Evolutionary conservation across 2,888 invertebrate species (phyloP), one percentile per base, ranked within the genome.

Genomic region (Drosophila paranaensis): DNA sequence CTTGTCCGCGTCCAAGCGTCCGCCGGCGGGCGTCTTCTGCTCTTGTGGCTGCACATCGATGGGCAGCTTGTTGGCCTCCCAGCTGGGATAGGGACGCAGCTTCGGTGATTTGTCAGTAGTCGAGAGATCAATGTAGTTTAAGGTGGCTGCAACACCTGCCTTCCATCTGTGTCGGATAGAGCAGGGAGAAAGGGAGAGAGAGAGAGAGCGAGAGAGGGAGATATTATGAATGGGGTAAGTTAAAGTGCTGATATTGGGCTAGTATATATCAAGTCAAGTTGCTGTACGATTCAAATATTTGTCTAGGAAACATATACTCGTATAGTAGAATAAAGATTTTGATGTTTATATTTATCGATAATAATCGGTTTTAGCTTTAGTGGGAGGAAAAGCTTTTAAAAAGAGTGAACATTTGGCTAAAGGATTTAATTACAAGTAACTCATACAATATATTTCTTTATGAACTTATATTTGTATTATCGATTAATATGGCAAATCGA

Each of bases 1-100:
- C 78, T 93, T 93, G 2, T 90, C 91, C 6, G 91, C 91, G 77
- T 91, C 89, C 27, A 91, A 71, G 6, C 92, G 91, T 8, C 92
- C 92, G 14, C 90, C 91, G 48, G 82, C 79, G 2, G 90, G 80
- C 14, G 90, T 88, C 75, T 90, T 88, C 9, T 81, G 81, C 4
- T 80, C 79, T 9, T 79, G 74, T 2, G 85, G 83, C 33, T 78
- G 93, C 1, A 94, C 94, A 90, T 94, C 94, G 66, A 94, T 94
- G 51, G 95, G 95, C 54, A 98, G 94, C 48, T 95, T 95, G 91
- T 98, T 98, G 25, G 96, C 95, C 82, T 95, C 94, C 94, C 95
- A 95, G 77, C 94, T 95, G 5, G 97, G 97, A 90, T 97, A 97
- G 0, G 97, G 97, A 56, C 93, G 95, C 35, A 97, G 91, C 13